Percentiles rank a stretch among this genome's conserved stretches.
Evolutionary conservation across 2,113 vertebrate species (phyloP).

Genomic region (Rhipidura dahli): DNA sequence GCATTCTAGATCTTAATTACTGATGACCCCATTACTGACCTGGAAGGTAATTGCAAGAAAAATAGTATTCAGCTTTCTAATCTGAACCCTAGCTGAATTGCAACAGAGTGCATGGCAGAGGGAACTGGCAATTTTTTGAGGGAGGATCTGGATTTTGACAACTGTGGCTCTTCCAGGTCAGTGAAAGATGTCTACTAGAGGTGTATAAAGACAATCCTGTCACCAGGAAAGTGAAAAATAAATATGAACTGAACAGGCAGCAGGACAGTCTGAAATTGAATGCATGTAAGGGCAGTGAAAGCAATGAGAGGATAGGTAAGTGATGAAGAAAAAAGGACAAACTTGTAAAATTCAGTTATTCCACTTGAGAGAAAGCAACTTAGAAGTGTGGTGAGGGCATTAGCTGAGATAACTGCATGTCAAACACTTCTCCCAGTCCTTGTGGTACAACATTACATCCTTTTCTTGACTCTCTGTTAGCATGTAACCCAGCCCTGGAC

Average conservation of each 20-base stretch:
- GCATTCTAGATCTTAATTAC: background rate
- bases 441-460: background rate
- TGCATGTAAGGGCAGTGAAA: background rate
- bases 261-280: background rate
- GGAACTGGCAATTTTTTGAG: background rate
- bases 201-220: background rate
- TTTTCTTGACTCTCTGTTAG: background rate
- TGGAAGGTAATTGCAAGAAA: background rate
- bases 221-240: background rate
- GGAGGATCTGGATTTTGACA: background rate
- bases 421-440: background rate
- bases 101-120: background rate
- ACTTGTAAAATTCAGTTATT: background rate
- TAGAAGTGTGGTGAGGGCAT: background rate
- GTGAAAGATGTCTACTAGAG: background rate
- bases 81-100: background rate
- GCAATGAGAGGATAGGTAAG: background rate
- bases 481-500: background rate
- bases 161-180: background rate
- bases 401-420: background rate
- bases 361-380: background rate
- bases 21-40: background rate
- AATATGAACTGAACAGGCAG: background rate
- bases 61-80: background rate
- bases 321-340: background rate